Percentiles rank a stretch among this genome's conserved stretches.
Evolutionary conservation across 2,888 invertebrate species (phyloP).

Genomic region (Rambutsinella grinnellia): DNA sequence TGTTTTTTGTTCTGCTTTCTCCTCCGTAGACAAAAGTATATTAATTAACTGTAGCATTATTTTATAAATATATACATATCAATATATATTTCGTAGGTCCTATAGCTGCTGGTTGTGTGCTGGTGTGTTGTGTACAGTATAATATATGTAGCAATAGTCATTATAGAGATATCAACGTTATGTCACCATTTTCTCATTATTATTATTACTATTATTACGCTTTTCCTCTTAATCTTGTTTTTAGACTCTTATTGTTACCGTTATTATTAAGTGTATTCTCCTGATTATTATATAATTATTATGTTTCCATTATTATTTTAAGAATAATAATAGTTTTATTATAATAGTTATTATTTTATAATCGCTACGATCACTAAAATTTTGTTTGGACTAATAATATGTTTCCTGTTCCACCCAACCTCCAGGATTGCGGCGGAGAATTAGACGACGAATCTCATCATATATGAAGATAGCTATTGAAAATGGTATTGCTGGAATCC

Average conservation of each 20-base stretch:
- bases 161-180: neutral
- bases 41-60: neutral
- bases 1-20: neutral
- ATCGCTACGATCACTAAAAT: conserved; percentile 66
- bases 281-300: conserved; percentile 35
- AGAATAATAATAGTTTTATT: conserved; percentile 47
- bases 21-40: neutral
- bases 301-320: conserved; percentile 51
- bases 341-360: conserved; percentile 62
- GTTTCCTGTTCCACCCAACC: conserved; percentile 69
- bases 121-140: too few relatives aligned
- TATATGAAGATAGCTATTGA: conserved; percentile 73
- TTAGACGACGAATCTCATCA: conserved; percentile 72
- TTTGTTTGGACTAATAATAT: conserved; percentile 69
- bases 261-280: conserved; percentile 52
- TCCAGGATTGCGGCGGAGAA: conserved; percentile 70
- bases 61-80: neutral
- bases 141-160: neutral
- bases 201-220: conserved; percentile 45
- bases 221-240: neutral
- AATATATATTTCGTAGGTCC: neutral
- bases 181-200: conserved; percentile 18
- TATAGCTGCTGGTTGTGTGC: conserved; percentile 1
- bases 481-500: conserved; percentile 74
- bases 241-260: conserved; percentile 47